These are phyloP conservation scores for Frieseomelitta varia DNA, from an alignment of 1,140 invertebrate species.

Conservation along the genomic window DNA sequence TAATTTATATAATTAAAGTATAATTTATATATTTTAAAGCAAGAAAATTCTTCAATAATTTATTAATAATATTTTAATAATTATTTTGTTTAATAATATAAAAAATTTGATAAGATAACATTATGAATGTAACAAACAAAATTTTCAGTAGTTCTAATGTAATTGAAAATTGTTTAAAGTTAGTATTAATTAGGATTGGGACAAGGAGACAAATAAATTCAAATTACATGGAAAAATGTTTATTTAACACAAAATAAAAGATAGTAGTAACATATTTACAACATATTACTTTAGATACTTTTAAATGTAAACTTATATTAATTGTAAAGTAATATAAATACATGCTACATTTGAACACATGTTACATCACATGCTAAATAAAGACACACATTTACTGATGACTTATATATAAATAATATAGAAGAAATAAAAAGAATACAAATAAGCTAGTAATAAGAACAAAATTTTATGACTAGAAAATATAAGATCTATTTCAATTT, in stretches of 20 bases:
- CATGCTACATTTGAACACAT: slow-evolving; percentile 40
- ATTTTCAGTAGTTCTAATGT: not conserved
- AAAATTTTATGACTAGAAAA: slow-evolving; percentile 34
- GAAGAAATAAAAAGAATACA: not conserved
- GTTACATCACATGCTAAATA: slow-evolving; percentile 44
- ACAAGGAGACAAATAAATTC: slow-evolving; percentile 76
- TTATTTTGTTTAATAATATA: not conserved
- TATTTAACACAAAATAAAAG: slow-evolving; percentile 79
- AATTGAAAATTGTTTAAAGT: not conserved
- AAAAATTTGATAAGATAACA: not conserved
- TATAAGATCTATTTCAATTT: slow-evolving; percentile 1
- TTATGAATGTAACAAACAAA: not conserved
- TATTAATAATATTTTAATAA: not conserved
- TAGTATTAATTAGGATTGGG: slow-evolving; percentile 57
- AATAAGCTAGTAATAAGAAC: slow-evolving; percentile 3
- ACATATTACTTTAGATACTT: slow-evolving; percentile 46
- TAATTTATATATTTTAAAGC: not conserved
- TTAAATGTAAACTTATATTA: slow-evolving; percentile 55
- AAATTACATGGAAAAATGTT: slow-evolving; percentile 74
- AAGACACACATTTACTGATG: slow-evolving; percentile 20
- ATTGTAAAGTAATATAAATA: slow-evolving; percentile 54
- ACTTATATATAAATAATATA: slow-evolving; percentile 28
- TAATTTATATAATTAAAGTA: not conserved
- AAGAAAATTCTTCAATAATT: not conserved
- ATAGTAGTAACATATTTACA: slow-evolving; percentile 67